These are phyloP conservation scores for Oryzias sinensis DNA, from an alignment of 2,797 vertebrate genomes.

Conservation along the genomic window DNA sequence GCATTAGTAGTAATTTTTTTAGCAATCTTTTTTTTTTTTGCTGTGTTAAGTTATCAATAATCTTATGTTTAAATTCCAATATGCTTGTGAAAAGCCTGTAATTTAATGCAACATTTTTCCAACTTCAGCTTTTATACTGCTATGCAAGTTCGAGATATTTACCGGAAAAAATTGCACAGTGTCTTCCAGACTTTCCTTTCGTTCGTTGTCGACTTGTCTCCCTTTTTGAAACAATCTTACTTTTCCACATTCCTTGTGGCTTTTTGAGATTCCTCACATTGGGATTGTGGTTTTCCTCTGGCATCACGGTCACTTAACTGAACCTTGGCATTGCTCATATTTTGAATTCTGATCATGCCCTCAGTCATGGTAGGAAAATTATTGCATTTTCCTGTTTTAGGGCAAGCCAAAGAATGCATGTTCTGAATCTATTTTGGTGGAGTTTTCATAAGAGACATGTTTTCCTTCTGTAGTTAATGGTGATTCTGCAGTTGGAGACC, in stretches of 20 bases:
- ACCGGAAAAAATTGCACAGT: constrained; percentile 10
- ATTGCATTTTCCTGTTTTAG: constrained; percentile 39
- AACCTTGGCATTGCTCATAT: constrained; percentile 47
- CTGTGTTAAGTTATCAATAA: too few species aligned
- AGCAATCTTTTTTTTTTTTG: too few species aligned
- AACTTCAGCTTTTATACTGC: not conserved
- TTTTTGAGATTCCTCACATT: constrained; percentile 50
- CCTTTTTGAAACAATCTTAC: constrained; percentile 20
- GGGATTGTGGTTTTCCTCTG: constrained; percentile 55
- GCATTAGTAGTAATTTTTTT: too few species aligned
- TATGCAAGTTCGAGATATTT: constrained; percentile 15
- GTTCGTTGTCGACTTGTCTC: constrained; percentile 25
- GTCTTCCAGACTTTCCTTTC: constrained; percentile 24
- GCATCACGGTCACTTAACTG: constrained; percentile 50
- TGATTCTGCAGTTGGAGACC: too few species aligned
- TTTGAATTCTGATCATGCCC: constrained; percentile 51
- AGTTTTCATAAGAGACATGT: too few species aligned
- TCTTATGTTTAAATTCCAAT: not conserved
- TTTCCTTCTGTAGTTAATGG: too few species aligned
- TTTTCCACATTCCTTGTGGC: constrained; percentile 53
- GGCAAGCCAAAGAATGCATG: constrained; percentile 17
- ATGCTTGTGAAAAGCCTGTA: not conserved
- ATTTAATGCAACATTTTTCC: constrained; percentile 5
- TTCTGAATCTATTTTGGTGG: constrained; percentile 22
- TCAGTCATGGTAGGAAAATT: constrained; percentile 26